Conservation (phyloP, 2,797 vertebrate genomes). For the Phrynocephalus guinanensis region DNA sequence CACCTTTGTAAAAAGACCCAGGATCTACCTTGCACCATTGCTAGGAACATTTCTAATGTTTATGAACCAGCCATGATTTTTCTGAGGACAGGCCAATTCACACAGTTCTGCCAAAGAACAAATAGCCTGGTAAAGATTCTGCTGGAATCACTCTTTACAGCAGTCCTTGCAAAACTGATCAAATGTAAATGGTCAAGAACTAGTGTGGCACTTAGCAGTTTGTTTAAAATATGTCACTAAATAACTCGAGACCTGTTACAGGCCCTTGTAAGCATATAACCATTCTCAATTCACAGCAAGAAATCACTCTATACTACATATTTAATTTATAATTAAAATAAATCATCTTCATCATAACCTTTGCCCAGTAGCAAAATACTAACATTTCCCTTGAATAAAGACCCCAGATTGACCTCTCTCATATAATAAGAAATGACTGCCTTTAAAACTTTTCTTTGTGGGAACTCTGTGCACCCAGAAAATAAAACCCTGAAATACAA, state of each 20-base stretch:
- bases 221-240: slow-evolving; percentile 72
- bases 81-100: slow-evolving; percentile 65
- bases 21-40: slow-evolving; percentile 37
- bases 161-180: slow-evolving; percentile 55
- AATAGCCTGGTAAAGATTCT: slow-evolving; percentile 26
- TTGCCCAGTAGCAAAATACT: slow-evolving; percentile 76
- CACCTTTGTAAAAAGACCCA: slow-evolving; percentile 48
- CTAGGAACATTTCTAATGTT: slow-evolving; percentile 54
- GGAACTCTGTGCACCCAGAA: slow-evolving; percentile 60
- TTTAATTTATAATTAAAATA: slow-evolving; percentile 75
- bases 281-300: slow-evolving; percentile 71
- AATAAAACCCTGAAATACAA: slow-evolving; percentile 60
- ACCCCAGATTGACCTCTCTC: slow-evolving; percentile 65
- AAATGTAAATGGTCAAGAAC: slow-evolving; percentile 58
- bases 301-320: slow-evolving; percentile 74
- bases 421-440: slow-evolving; percentile 66
- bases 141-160: slow-evolving; percentile 42
- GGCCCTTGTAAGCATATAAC: slow-evolving; percentile 66
- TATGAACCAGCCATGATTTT: slow-evolving; percentile 55
- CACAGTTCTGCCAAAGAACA: slow-evolving; percentile 55
- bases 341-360: slow-evolving; percentile 74
- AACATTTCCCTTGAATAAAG: slow-evolving; percentile 73
- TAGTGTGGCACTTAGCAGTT: slow-evolving; percentile 68
- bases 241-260: slow-evolving; percentile 65
- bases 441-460: slow-evolving; percentile 61